Percentiles rank a stretch among this genome's conserved stretches.
phyloP scores from a whole-genome alignment of 2,797 vertebrate species.

The Melanitta fusca region DNA sequence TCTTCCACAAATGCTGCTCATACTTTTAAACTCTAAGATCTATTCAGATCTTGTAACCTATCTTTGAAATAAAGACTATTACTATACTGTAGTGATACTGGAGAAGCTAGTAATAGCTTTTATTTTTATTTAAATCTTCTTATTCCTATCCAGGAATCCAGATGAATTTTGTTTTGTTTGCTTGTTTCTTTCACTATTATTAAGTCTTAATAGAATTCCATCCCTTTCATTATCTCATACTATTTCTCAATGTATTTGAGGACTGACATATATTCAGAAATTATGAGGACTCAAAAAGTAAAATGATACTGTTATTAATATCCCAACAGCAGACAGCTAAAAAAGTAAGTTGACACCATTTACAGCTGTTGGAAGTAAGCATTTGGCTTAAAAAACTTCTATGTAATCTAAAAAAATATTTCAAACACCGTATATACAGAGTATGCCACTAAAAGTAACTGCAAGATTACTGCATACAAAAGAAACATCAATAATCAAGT shows the following conservation, averaged over 20 bases:
- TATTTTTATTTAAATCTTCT: neutral
- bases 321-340: neutral
- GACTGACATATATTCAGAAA: too few species aligned
- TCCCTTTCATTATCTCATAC: neutral
- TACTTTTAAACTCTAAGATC: constrained; percentile 35
- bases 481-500: neutral
- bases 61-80: neutral
- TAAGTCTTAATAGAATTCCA: neutral
- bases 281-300: constrained; percentile 47
- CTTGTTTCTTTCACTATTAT: neutral
- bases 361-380: constrained; percentile 48
- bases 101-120: neutral
- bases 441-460: neutral
- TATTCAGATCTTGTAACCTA: neutral
- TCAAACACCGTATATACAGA: neutral
- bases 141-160: too few species aligned
- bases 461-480: neutral
- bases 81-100: neutral
- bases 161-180: neutral
- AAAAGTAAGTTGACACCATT: constrained; percentile 54
- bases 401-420: neutral
- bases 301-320: constrained; percentile 41
- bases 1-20: neutral
- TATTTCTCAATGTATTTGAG: constrained; percentile 28
- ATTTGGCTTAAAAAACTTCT: constrained; percentile 20